A percentile compares a stretch with the other conserved stretches of the same genome.
Evolutionary conservation across 2,113 vertebrate species (phyloP).

Genomic region (Rhinoderma darwinii): DNA sequence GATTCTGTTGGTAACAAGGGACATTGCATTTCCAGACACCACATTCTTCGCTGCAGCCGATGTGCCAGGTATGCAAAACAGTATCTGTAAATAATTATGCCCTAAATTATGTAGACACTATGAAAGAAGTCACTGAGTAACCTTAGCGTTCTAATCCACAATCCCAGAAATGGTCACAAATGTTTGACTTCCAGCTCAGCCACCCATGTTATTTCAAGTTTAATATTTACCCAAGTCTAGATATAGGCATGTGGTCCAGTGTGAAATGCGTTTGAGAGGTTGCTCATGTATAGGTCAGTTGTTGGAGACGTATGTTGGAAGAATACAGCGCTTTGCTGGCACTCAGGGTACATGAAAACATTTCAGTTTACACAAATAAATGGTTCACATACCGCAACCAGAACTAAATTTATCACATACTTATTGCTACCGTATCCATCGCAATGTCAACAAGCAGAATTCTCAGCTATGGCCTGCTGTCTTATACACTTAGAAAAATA

Average conservation of each 20-base stretch:
- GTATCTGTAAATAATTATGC: slow-evolving; percentile 53
- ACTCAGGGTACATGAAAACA: slow-evolving; percentile 52
- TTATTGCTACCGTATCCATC: slow-evolving; percentile 30
- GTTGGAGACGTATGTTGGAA: slow-evolving; percentile 46
- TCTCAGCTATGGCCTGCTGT: slow-evolving; percentile 28
- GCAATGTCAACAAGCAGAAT: slow-evolving; percentile 31
- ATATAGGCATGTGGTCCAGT: slow-evolving; percentile 55
- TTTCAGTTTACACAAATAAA: slow-evolving; percentile 50
- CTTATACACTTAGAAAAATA: neutral
- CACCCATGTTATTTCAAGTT: slow-evolving; percentile 59
- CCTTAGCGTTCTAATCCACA: slow-evolving; percentile 52
- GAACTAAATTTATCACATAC: slow-evolving; percentile 51
- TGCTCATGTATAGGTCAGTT: slow-evolving; percentile 43
- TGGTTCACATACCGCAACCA: slow-evolving; percentile 43
- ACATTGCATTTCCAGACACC: neutral
- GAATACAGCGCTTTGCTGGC: slow-evolving; percentile 36
- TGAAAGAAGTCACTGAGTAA: slow-evolving; percentile 59
- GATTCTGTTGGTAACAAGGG: slow-evolving; percentile 8
- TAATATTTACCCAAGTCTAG: slow-evolving; percentile 58
- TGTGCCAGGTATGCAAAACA: slow-evolving; percentile 50
- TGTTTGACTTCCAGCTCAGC: slow-evolving; percentile 50
- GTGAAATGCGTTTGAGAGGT: slow-evolving; percentile 29
- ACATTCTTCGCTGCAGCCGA: slow-evolving; percentile 6
- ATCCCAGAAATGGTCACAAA: slow-evolving; percentile 57
- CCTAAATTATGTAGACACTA: slow-evolving; percentile 51